Conservation (phyloP, 2,113 vertebrate genomes). For the Chaetodon auriga region DNA sequence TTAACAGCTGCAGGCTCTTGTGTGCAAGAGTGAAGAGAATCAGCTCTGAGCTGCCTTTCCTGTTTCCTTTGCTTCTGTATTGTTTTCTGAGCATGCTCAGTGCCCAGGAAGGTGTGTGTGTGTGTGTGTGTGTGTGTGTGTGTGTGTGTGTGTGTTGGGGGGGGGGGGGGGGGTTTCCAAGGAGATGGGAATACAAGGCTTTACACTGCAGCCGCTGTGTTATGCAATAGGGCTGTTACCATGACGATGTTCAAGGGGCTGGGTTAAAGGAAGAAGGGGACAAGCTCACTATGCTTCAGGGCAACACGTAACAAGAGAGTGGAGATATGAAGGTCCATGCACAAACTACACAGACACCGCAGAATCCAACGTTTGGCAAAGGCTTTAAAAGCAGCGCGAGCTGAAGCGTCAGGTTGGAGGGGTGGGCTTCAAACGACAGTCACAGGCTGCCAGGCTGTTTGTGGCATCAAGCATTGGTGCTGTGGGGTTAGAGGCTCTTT, state of each 20-base stretch:
- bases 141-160: neutral
- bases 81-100: slow-evolving; percentile 64
- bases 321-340: slow-evolving; percentile 4
- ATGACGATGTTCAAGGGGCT: slow-evolving; percentile 66
- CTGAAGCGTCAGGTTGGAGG: neutral
- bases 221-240: slow-evolving; percentile 83
- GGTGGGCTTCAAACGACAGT: neutral
- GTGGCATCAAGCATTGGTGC: neutral
- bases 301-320: slow-evolving; percentile 19
- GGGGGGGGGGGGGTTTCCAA: slow-evolving; percentile 73
- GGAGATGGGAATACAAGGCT: slow-evolving; percentile 79
- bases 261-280: slow-evolving; percentile 33
- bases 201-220: slow-evolving; percentile 74
- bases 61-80: slow-evolving; percentile 43
- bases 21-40: neutral
- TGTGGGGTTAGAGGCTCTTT: slow-evolving; percentile 2
- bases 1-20: neutral
- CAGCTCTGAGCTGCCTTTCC: slow-evolving; percentile 36
- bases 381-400: neutral
- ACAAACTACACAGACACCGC: neutral
- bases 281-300: slow-evolving; percentile 39
- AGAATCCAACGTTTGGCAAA: neutral
- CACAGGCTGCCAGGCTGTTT: neutral
- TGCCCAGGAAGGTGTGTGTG: slow-evolving; percentile 11
- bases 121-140: too few species aligned